A percentile compares a stretch with the other conserved stretches of the same genome.
Evolutionary conservation across 2,797 vertebrate species (phyloP).

Genomic region (Martes flavigula): DNA sequence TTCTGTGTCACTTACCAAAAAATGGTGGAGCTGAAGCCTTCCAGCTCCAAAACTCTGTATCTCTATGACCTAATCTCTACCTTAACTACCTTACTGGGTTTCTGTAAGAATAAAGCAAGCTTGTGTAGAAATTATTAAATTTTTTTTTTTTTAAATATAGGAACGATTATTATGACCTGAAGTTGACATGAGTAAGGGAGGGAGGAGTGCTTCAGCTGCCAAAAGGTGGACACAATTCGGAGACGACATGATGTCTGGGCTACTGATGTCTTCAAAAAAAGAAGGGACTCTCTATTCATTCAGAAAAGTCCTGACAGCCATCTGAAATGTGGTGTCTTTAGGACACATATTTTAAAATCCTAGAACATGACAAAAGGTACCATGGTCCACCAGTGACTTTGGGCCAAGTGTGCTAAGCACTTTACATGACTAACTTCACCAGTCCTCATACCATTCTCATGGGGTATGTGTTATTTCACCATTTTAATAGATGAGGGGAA

Average conservation of each 20-base stretch:
- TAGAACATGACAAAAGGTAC: not conserved
- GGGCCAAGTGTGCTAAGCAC: not conserved
- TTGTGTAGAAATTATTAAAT: not conserved
- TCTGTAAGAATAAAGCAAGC: not conserved
- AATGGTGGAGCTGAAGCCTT: not conserved
- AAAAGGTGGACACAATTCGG: not conserved
- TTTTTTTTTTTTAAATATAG: not conserved
- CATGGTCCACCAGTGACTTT: not conserved
- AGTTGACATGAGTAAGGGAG: not conserved
- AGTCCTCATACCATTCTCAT: not conserved
- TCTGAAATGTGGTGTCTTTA: not conserved
- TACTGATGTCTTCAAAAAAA: not conserved
- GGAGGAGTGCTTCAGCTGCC: not conserved
- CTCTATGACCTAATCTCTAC: not conserved
- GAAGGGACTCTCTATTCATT: not conserved
- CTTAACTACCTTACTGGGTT: not conserved
- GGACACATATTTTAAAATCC: not conserved
- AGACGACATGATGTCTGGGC: not conserved
- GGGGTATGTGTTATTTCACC: not conserved
- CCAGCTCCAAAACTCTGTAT: not conserved
- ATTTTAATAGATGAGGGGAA: not conserved
- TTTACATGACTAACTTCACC: not conserved
- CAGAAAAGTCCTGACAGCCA: not conserved
- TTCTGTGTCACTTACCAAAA: not conserved
- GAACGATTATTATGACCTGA: not conserved